Base-by-base conservation (phyloP, 1,140 invertebrate species). In the Drosophila murphyi region DNA sequence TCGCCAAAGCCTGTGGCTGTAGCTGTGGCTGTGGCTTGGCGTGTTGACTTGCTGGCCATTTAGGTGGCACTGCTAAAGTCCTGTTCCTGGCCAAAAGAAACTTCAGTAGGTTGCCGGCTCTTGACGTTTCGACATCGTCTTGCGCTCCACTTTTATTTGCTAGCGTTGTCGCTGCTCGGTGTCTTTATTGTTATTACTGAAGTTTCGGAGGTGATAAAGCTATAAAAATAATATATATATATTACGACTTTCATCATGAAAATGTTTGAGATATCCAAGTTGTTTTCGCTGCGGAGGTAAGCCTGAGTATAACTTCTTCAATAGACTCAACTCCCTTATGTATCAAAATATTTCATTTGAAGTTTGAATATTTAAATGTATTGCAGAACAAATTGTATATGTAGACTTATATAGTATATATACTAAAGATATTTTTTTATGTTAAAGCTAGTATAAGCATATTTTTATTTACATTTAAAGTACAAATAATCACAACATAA, bases 201-300 rank as follows among this genome's bases (percentile, higher is more conserved):
- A 69, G 35, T 50, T 29, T 3, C 12, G 52, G 61, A 73, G 59
- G 67, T 72, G 60, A 50, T 57, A 72, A 56, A 62, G 32, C 37
- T 45, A 78, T 54, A 68, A 68, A 56, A 68, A 50, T 59, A 50
- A 67, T 62, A 69, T 8, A 10, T n/a, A 70, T 29, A 76, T 37
- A 65, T 39, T 32, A 34, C 31, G 63, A 59, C 61, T 48, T 70
- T 55, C 47, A 64, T 51, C 52, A 89, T 86, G 87, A 85, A 83
- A 86, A 89, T 92, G 91, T 92, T 92, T 56, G 91, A 92, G 34
- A 83, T 92, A 57, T 92, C 91, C 20, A 92, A 92, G 55, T 45
- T 92, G 34, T 92, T 92, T 72, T 86, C 91, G 10, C 52, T 92
- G 64, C 73, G 91, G 72, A 88, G 91, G 90, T 92, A 81, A 89